Evolutionary conservation across 2,113 vertebrate genomes (phyloP), one percentile per base, ranked within the genome.

Genomic region (Oreochromis niloticus): DNA sequence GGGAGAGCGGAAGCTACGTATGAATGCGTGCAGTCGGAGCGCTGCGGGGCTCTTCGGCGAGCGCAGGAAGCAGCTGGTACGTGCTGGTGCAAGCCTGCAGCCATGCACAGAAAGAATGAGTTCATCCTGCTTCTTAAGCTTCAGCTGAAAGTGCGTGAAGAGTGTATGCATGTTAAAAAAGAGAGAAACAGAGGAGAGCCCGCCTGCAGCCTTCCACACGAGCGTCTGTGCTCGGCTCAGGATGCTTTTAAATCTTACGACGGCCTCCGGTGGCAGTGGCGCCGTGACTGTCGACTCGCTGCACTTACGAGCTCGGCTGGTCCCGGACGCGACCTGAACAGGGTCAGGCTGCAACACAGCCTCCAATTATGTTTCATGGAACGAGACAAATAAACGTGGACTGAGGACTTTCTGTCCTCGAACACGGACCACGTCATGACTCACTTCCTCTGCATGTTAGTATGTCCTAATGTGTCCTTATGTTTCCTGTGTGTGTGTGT

Each of bases 71-170:
- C 84, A 81, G 84, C 85, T 86, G 87, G 24, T 82, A 50, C 4
- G 24, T 22, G 59, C 73, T 71, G 78, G 57, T 85, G 63, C 61
- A 22, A 5, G 82, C 89, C 89, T 56, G n/a, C 56, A 86, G 85
- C 55, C 27, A 73, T 36, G 61, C 52, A 82, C 80, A 80, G 55
- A 80, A 75, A 90, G 7, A 88, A 81, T 66, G 32, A 22, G 27
- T 81, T 30, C 17, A 12, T 78, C 41, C 46, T 81, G 24, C 57
- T 61, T 83, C 83, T 86, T 43, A 82, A 83, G 71, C 50, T 73
- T 81, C 22, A 7, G 78, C 30, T 48, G 4, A 55, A 81, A 63
- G 82, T 27, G 56, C 46, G 43, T 50, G 34, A 83, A 85, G 71
- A 59, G 61, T 43, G 14, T 59, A 5, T 57, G 68, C 52, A 68